Percentiles rank a stretch among this genome's conserved stretches.
These are phyloP conservation scores for Drosophila niveifrons DNA, from an alignment of 2,888 invertebrate species.

Conservation along the genomic window DNA sequence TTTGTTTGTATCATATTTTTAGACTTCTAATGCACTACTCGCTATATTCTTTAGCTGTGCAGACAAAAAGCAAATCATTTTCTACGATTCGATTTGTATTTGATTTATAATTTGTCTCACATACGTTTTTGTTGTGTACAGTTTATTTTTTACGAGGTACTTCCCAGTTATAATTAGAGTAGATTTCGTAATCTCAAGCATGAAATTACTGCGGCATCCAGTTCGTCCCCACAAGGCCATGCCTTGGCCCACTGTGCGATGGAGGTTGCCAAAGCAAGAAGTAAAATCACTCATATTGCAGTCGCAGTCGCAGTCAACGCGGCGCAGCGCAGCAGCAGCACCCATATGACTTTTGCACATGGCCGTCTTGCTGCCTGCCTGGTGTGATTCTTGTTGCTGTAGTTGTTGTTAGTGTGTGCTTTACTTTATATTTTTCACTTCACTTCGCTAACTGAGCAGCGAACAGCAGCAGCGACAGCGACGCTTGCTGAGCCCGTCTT, in stretches of 20 bases:
- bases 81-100: slow-evolving; percentile 39
- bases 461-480: slow-evolving; percentile 10
- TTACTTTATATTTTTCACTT: slow-evolving; percentile 32
- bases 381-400: slow-evolving; percentile 7
- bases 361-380: slow-evolving; percentile 29
- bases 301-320: slow-evolving; percentile 18
- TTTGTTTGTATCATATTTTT: slow-evolving; percentile 31
- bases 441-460: slow-evolving; percentile 27
- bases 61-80: slow-evolving; percentile 10
- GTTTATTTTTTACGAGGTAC: slow-evolving; percentile 7
- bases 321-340: slow-evolving; percentile 23
- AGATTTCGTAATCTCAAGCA: slow-evolving; percentile 45
- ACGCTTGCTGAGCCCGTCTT: slow-evolving; percentile 43
- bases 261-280: slow-evolving; percentile 48
- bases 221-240: slow-evolving; percentile 44
- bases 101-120: slow-evolving; percentile 52
- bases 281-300: slow-evolving; percentile 52
- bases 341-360: slow-evolving; percentile 61
- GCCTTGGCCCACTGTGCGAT: slow-evolving; percentile 65
- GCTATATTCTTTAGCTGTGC: slow-evolving; percentile 22
- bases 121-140: slow-evolving; percentile 1
- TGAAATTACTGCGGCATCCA: slow-evolving; percentile 33
- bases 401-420: slow-evolving; percentile 28
- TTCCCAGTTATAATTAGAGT: slow-evolving; percentile 37
- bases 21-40: slow-evolving; percentile 45